These are phyloP conservation scores for Neogale vison DNA, from an alignment of 2,113 vertebrate species.

Conservation along the genomic window DNA sequence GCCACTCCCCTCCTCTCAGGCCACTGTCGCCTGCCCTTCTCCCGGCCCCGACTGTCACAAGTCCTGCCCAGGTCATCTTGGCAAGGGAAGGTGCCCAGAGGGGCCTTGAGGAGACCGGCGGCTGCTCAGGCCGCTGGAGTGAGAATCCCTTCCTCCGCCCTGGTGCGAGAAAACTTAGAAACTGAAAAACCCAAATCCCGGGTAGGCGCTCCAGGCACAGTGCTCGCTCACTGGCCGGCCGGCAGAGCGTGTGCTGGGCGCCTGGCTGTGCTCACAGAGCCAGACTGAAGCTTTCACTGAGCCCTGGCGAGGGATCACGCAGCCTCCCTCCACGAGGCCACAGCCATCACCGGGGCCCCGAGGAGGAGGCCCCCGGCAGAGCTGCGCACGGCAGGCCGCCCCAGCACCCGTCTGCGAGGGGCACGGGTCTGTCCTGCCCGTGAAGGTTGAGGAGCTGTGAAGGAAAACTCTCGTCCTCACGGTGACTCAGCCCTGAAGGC, in stretches of 20 bases:
- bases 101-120: neutral
- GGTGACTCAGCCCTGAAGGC: neutral
- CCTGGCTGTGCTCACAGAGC: neutral
- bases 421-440: accelerated
- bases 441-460: neutral
- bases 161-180: neutral
- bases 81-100: no score
- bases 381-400: neutral
- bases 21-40: neutral
- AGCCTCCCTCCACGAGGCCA: neutral
- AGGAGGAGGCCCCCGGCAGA: neutral
- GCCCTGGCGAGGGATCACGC: neutral
- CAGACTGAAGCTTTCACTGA: accelerated
- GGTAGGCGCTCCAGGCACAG: neutral
- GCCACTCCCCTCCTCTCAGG: neutral
- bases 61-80: neutral
- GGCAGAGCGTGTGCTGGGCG: neutral
- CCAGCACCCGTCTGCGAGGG: neutral
- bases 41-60: neutral
- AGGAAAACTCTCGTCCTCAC: neutral
- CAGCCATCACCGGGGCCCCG: neutral
- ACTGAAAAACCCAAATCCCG: neutral
- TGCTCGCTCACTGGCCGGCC: neutral
- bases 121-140: neutral
- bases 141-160: neutral